These are phyloP conservation scores for Diplogasteroides magnus DNA, from an alignment of 1,140 invertebrate genomes.

Conservation along the genomic window DNA sequence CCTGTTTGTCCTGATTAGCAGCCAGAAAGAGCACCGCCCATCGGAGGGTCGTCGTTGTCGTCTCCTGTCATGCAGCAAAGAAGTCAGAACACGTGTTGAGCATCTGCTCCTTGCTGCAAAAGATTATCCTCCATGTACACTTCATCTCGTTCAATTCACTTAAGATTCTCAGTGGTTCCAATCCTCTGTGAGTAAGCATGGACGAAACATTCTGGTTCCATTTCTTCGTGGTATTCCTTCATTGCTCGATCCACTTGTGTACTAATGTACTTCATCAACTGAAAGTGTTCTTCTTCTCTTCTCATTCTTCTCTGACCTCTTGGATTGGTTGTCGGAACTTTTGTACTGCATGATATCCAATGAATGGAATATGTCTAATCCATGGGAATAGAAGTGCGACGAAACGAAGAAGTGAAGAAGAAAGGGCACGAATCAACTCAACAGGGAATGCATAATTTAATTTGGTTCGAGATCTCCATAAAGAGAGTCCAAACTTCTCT, in stretches of 20 bases:
- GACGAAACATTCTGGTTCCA: conserved; percentile 14
- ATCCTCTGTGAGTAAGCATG: conserved; percentile 11
- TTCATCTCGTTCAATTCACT: conserved; percentile 2
- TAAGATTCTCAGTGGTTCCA: neutral
- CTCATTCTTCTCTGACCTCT: neutral
- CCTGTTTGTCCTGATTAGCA: conserved; percentile 12
- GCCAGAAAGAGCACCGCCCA: conserved; percentile 14
- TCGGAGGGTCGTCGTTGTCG: conserved; percentile 13
- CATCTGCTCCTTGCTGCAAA: conserved; percentile 6
- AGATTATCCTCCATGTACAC: neutral
- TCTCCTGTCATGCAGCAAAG: conserved; percentile 6
- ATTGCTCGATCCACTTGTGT: neutral
- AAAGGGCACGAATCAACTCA: too few species aligned
- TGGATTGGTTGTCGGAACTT: too few species aligned
- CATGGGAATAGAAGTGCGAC: too few species aligned
- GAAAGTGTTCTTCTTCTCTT: too few species aligned
- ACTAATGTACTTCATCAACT: too few species aligned
- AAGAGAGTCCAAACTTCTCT: too few species aligned
- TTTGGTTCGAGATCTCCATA: too few species aligned
- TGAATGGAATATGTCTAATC: too few species aligned
- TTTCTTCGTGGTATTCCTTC: neutral
- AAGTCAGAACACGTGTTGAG: conserved; percentile 1
- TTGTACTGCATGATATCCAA: too few species aligned
- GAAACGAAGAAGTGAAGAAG: too few species aligned
- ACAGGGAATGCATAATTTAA: too few species aligned